Evolutionary conservation across 2,113 vertebrate species (phyloP).

Genomic region (Stegostoma tigrinum): DNA sequence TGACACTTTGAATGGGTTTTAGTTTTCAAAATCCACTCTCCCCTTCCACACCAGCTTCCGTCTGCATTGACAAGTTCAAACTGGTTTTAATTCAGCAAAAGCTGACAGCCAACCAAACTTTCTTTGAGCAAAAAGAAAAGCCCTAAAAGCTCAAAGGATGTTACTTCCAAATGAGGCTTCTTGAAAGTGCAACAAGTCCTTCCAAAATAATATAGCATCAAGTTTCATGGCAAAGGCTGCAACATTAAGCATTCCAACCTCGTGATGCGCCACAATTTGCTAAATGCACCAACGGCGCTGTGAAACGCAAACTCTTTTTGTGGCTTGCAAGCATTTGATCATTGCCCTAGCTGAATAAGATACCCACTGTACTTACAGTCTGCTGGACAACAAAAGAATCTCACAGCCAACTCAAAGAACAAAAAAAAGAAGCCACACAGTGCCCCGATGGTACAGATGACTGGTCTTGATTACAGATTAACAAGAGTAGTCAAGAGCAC

Average conservation of each 20-base stretch:
- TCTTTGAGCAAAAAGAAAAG: background rate
- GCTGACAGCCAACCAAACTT: no score
- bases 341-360: background rate
- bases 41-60: background rate
- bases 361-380: slow-evolving; percentile 34
- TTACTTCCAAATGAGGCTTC: background rate
- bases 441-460: slow-evolving; percentile 14
- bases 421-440: background rate
- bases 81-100: background rate
- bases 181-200: background rate
- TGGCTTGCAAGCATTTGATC: background rate
- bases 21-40: background rate
- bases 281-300: background rate
- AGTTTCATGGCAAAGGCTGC: background rate
- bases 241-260: background rate
- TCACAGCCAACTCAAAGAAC: background rate
- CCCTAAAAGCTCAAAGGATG: background rate
- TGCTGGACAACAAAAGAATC: slow-evolving; percentile 22
- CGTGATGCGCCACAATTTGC: background rate
- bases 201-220: background rate
- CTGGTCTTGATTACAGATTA: slow-evolving; percentile 30
- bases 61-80: background rate
- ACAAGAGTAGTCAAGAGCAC: slow-evolving; percentile 22
- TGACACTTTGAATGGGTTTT: background rate
- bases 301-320: background rate